Evolutionary conservation across 2,797 vertebrate genomes (phyloP).

Genomic region (Coilia nasus): DNA sequence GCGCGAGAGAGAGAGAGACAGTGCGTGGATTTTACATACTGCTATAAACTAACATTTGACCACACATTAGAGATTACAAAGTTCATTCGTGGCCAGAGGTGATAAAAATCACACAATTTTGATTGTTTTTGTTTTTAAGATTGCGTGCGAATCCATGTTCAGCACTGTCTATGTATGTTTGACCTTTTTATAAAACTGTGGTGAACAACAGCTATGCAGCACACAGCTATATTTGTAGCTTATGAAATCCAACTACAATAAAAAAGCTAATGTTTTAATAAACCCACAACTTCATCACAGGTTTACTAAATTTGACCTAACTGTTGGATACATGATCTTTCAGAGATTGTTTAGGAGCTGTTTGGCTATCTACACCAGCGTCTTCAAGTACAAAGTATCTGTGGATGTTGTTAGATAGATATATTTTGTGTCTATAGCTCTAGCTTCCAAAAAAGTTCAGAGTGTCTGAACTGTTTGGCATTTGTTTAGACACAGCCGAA

Average conservation of each 20-base stretch:
- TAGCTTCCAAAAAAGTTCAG: too few relatives aligned
- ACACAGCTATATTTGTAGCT: not conserved
- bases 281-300: not conserved
- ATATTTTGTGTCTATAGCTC: too few relatives aligned
- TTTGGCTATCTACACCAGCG: not conserved
- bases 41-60: slow-evolving; percentile 12
- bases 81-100: not conserved
- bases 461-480: too few relatives aligned
- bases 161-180: not conserved
- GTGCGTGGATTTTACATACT: not conserved
- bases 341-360: not conserved
- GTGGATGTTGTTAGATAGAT: not conserved
- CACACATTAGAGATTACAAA: not conserved
- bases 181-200: not conserved
- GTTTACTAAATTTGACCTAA: not conserved
- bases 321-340: not conserved
- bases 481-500: too few relatives aligned
- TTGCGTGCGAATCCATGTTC: not conserved
- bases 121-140: not conserved
- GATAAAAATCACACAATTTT: not conserved
- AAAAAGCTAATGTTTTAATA: not conserved
- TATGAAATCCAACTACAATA: not conserved
- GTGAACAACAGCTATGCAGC: not conserved
- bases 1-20: slow-evolving; percentile 17
- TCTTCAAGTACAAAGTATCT: not conserved